Evolutionary conservation across 2,888 invertebrate species (phyloP).

Genomic region (Spilosoma lubricipeda): DNA sequence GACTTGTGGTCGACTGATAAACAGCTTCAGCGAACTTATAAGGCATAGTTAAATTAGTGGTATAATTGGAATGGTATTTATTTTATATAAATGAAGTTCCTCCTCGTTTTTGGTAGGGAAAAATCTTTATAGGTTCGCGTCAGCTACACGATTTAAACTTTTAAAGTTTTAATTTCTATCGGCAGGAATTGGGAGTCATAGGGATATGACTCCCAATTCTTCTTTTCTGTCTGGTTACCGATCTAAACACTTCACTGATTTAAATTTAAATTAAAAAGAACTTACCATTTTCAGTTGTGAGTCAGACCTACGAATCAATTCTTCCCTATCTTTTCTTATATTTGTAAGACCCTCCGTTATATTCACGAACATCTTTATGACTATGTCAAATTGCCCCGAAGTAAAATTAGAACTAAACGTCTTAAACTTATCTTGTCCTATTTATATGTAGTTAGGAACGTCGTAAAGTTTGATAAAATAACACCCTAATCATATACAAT

Average conservation of each 20-base stretch:
- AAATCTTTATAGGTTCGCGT: no score
- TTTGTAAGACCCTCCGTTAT: constrained; percentile 16
- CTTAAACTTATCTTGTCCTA: constrained; percentile 50
- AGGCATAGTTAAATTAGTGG: background rate
- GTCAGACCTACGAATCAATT: constrained; percentile 13
- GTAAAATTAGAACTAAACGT: constrained; percentile 51
- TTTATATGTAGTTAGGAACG: constrained; percentile 65
- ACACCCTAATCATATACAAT: constrained; percentile 63
- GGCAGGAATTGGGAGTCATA: no score
- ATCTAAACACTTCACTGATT: background rate
- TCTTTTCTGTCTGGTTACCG: background rate
- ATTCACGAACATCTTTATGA: constrained; percentile 25
- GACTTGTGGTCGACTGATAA: no score
- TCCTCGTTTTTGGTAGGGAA: no score
- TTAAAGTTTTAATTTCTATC: no score
- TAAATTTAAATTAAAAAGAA: background rate
- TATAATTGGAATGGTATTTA: background rate
- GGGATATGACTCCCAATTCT: background rate
- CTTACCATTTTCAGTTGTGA: constrained; percentile 32
- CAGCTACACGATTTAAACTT: no score
- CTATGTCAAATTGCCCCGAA: constrained; percentile 22
- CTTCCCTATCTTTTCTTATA: constrained; percentile 30
- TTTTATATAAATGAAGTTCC: no score
- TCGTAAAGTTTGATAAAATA: constrained; percentile 67
- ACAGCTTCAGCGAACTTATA: background rate